Evolutionary conservation across 2,888 invertebrate genomes (phyloP), one percentile per base, ranked within the genome.

Genomic region (Lycocerus yunnanus): DNA sequence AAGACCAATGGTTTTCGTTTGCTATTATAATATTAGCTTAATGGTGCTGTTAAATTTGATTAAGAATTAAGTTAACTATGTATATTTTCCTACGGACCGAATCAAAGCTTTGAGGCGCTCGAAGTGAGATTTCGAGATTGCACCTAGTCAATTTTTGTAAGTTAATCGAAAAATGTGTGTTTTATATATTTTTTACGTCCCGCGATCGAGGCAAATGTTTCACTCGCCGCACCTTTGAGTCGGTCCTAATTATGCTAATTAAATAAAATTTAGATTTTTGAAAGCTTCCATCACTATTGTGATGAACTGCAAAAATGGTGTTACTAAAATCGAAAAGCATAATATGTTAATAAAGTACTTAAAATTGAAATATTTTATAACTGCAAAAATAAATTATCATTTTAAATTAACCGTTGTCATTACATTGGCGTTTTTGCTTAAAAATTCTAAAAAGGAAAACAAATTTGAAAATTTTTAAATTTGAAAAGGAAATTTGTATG

Each of bases 1-100:
- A 63, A 18, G 61, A 63, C 61, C 61, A 63, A 63, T 63, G 16
- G 16, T 63, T 63, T 63, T 63, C n/a, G 3, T n/a, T 63, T 18
- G 16, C 15, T 60, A 60, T 63, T 63, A 63, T 18, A 18, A 63
- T 63, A 63, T 63, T 63, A 63, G 61, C 61, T 63, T 63, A 63
- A 60, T 63, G 61, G 61, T 63, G 61, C 61, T 63, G 61, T 63
- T 63, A 60, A 60, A 60, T 60, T 60, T 60, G 15, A 60, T 60
- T 15, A 13, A 16, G 60, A 63, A 18, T 63, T 63, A 63, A 63
- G 16, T 63, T 63, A 43, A 43, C 43, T 43, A n/a, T 43, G 43
- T 43, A 43, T 43, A 43, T 43, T 43, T 43, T 43, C 43, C 43
- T n/a, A 43, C 43, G 43, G 43, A 43, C 43, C 43, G 43, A 43